Percentiles rank a stretch among this genome's conserved stretches.
Evolutionary conservation across 2,888 invertebrate genomes (phyloP).

Genomic region (Ochlodes sylvanus): DNA sequence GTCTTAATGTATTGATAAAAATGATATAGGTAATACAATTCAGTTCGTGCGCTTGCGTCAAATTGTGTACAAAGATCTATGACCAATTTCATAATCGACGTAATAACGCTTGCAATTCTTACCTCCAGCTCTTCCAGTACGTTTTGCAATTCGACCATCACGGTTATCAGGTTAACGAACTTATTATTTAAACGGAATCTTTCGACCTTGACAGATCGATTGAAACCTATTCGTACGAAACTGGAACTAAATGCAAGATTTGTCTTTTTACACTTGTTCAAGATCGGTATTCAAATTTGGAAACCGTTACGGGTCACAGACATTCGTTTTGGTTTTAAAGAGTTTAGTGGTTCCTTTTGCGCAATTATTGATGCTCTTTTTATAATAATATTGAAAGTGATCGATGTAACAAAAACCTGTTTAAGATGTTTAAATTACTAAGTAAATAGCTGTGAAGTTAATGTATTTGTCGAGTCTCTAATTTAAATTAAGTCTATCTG

Average conservation of each 20-base stretch:
- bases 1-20: too few relatives aligned
- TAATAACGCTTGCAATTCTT: not conserved
- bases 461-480: not conserved
- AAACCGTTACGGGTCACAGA: constrained; percentile 12
- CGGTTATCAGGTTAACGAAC: constrained; percentile 17
- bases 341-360: not conserved
- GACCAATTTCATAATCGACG: not conserved
- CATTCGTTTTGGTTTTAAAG: constrained; percentile 3
- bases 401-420: not conserved
- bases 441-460: constrained; percentile 4
- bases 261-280: constrained; percentile 9
- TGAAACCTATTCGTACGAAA: constrained; percentile 7
- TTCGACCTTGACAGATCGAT: constrained; percentile 4
- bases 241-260: constrained; percentile 18
- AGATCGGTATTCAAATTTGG: constrained; percentile 8
- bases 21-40: too few relatives aligned
- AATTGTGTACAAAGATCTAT: not conserved
- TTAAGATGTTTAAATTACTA: constrained; percentile 7
- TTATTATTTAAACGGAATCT: constrained; percentile 8
- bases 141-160: constrained; percentile 11
- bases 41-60: not conserved
- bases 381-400: not conserved
- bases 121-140: not conserved
- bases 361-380: not conserved
- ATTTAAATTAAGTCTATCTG: not conserved